Base-by-base conservation (phyloP, 2,797 vertebrate genomes). In the Esox masquinongy region DNA sequence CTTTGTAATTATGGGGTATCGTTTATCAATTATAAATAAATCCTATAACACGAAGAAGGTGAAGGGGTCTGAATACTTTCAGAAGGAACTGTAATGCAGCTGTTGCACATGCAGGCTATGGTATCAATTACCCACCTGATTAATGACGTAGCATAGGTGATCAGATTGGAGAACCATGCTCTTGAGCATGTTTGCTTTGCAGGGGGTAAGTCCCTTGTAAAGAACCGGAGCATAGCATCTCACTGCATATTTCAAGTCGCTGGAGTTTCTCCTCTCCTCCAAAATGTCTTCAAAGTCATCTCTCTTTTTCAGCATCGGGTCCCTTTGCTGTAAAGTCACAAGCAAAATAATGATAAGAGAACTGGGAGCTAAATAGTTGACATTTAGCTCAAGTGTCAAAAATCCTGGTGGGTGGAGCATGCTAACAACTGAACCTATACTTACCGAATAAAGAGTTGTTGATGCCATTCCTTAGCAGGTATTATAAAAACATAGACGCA, bases 271-370 rank as follows among this genome's bases (percentile, higher is more conserved):
- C 74, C 98, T 95, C 83, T 99, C 98, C 85, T 98, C 97, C 86
- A 99, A 79, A 4, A 97, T 90, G 87, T 99, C 98, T 92, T 99
- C 97, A 87, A 99, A 97, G n/a, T 97, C 96, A 87, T 98, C 97
- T 85, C 96, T 93, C 51, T 97, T 99, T 91, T 95, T 97, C 76
- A 94, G 91, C 71, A 91, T 89, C 1, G 94, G 91, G 68, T 97
- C 95, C 85, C 94, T 94, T 12, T 83, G 86, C 93, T 94, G 11
- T 67, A 19, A 66, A 22, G 59, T 29, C 12, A 63, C 26, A 16
- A 16, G n/a, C 61, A 29, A 26, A 17, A 19, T 12, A 34, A 15
- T 34, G 29, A 15, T 67, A 49, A 43, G 43, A 47, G 43, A 47
- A 47, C 6, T 47, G n/a, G 53, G 16, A 66, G 26, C 56, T 8